Conservation (phyloP, 1,140 invertebrate genomes). For the Reticulitermes speratus region DNA sequence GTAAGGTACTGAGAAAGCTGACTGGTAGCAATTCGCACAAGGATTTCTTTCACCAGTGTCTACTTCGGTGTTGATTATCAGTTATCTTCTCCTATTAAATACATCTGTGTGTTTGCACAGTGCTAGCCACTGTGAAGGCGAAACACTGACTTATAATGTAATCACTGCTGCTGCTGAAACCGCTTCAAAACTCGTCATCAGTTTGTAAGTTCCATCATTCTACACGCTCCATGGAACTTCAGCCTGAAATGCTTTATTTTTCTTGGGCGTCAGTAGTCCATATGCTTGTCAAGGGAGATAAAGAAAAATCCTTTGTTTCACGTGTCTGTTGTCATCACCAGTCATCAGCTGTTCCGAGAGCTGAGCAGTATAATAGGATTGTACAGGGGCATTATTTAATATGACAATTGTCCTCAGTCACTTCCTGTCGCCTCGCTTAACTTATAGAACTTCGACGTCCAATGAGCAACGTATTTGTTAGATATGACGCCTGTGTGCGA, state of each 20-base stretch:
- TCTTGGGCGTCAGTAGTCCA: neutral
- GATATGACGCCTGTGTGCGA: too few relatives aligned
- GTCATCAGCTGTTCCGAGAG: too few relatives aligned
- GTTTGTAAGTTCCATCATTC: neutral
- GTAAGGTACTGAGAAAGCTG: slow-evolving; percentile 4
- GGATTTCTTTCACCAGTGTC: neutral
- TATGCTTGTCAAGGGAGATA: neutral
- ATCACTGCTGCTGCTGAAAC: neutral
- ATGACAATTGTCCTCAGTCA: too few relatives aligned
- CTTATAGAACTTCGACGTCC: too few relatives aligned
- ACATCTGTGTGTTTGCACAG: neutral
- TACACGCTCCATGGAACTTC: neutral
- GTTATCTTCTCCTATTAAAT: neutral
- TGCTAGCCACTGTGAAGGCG: neutral
- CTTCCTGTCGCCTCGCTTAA: too few relatives aligned
- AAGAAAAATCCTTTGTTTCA: neutral
- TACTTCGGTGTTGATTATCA: neutral
- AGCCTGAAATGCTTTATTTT: neutral
- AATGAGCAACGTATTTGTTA: too few relatives aligned
- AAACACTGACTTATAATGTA: neutral
- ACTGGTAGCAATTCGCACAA: slow-evolving; percentile 8
- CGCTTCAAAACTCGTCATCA: neutral
- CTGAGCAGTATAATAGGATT: too few relatives aligned
- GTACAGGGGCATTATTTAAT: too few relatives aligned
- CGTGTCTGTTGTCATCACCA: neutral